Evolutionary conservation across 35 echinoderm and acorn worm genomes (phyloP), one percentile per base, ranked within the genome.

Genomic region (Patiria miniata): DNA sequence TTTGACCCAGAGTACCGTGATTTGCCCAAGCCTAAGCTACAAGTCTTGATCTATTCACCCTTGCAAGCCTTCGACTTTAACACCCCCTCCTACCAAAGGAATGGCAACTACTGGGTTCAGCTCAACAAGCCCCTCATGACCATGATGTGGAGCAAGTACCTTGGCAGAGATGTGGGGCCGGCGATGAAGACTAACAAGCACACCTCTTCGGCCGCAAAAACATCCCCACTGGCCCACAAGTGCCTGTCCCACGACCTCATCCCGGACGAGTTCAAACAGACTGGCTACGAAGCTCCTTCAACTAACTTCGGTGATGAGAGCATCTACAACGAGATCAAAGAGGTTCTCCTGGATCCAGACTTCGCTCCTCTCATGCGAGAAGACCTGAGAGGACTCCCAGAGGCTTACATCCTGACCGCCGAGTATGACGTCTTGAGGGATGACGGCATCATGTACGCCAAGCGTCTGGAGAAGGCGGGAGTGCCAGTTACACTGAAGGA

Each of bases 341-440:
- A 77, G 7, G 56, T 16, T 39, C 29, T 92, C n/a, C n/a, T 77
- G 36, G 78, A 93, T 84, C 94, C 90, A 18, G 68, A 54, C 19
- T 56, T 97, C 38, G 84, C 85, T 12, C 83, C 90, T 21, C 36
- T 96, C 37, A 59, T 83, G 29, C 51, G 86, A 59, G 61, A 89
- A 34, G 83, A 92, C 47, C 77, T 97, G 52, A 53, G 10, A 30
- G 90, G 94, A 54, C 83, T 97, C 37, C 90, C 94, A 42, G 80
- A 84, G 53, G 90, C 94, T 14, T 97, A 89, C 68, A 87, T 97
- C 32, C 15, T 89, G 19, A 96, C 90, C 1, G 83, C 79, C 77
- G 86, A 86, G 21, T 96, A 85, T 85, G 94, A 96, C 40, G 36
- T 77, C 18, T 23, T 96, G 22, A 51, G 94, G 28, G 94, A 96